Conservation (phyloP, 2,797 vertebrate species). For the Tympanoctomys barrerae region DNA sequence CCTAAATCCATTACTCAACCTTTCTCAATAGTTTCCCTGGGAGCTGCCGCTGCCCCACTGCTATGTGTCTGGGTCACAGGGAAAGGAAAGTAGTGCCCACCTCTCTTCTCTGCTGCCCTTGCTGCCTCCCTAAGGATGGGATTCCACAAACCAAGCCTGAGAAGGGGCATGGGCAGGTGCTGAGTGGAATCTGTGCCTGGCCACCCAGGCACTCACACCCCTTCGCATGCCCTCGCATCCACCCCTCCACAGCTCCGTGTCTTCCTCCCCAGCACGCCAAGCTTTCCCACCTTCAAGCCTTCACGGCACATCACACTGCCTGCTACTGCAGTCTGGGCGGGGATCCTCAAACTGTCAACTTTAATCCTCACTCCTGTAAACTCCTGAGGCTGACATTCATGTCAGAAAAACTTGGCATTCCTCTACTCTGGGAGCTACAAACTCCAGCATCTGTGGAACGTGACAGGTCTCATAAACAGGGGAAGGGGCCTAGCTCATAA, state of each 20-base stretch:
- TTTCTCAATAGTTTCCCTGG: neutral
- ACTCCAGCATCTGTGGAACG: neutral
- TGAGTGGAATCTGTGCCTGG: neutral
- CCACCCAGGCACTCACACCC: neutral
- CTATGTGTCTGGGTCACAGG: neutral
- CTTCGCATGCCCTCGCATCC: rapidly evolving
- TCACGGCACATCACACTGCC: neutral
- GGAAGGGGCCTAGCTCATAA: constrained; percentile 38
- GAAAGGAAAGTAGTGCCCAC: neutral
- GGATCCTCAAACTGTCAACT: neutral
- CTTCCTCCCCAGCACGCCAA: no score
- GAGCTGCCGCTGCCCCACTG: neutral
- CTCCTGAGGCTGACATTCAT: neutral
- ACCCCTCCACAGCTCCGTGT: neutral
- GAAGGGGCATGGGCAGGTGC: neutral
- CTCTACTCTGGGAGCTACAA: neutral
- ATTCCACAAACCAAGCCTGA: neutral
- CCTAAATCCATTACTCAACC: neutral
- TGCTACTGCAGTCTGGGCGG: neutral
- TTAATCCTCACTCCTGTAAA: neutral
- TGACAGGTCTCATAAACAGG: constrained; percentile 47
- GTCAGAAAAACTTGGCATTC: neutral
- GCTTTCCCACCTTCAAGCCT: neutral
- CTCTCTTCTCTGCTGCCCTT: neutral
- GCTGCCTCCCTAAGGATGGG: neutral